Evolutionary conservation across 2,113 vertebrate genomes (phyloP).

Genomic region (Atractosteus spatula): DNA sequence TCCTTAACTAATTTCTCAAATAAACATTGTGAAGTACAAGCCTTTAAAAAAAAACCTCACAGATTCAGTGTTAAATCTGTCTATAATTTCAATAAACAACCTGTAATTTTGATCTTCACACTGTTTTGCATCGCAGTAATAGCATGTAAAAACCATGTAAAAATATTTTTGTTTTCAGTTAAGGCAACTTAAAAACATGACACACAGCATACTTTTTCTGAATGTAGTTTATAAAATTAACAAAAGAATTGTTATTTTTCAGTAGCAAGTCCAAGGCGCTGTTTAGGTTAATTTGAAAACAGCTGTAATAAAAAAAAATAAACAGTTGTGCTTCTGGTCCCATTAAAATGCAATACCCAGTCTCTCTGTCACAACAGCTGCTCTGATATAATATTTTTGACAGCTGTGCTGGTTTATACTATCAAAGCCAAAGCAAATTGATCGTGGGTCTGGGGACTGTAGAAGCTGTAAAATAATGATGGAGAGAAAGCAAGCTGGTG

Average conservation of each 20-base stretch:
- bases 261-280: background rate
- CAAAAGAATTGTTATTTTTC: background rate
- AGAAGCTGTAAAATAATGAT: conserved; percentile 2
- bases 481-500: background rate
- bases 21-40: no score
- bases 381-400: conserved; percentile 64
- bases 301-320: conserved; percentile 28
- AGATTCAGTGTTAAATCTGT: no score
- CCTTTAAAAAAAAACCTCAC: no score
- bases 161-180: no score
- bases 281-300: conserved; percentile 5
- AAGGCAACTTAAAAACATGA: no score
- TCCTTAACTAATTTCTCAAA: no score
- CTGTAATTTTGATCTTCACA: no score
- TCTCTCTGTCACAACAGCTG: conserved; percentile 63
- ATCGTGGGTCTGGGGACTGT: conserved; percentile 12
- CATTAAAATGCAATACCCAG: conserved; percentile 60
- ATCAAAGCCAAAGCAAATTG: conserved; percentile 46
- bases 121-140: no score
- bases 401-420: conserved; percentile 56
- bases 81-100: no score
- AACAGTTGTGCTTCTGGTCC: conserved; percentile 48
- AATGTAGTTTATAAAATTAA: background rate
- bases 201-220: no score
- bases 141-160: no score